Evolutionary conservation across 2,888 invertebrate species (phyloP), one percentile per base, ranked within the genome.

Genomic region (Myathropa florea): DNA sequence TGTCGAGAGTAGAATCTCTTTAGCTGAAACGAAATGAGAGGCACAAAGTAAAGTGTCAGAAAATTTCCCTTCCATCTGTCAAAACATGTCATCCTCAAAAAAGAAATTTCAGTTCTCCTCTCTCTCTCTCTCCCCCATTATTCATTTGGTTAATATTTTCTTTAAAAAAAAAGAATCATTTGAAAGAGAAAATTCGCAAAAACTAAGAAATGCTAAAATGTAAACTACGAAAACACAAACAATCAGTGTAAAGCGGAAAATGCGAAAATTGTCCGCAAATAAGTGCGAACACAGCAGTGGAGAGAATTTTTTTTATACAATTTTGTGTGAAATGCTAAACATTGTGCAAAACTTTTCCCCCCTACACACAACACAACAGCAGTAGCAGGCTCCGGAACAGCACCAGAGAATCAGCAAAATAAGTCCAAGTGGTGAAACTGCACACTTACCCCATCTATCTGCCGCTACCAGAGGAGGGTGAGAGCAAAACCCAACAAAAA

Each of bases 141-240:
- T 83, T 86, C 86, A 86, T 86, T 86, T 86, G 71, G 78, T 86
- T 85, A 81, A 86, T 82, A 86, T 87, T 87, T 87, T 87, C 87
- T 72, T 83, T 80, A 73, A 63, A 80, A 77, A 63, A 80, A 77
- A 72, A 77, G 73, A 73, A 79, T 53, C 57, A 75, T 78, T 82
- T 72, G 2, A 53, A 73, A 71, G 57, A 78, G 71, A 81, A 83
- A 73, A 86, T 67, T 82, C 61, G 83, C 86, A 59, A 79, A 39
- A 60, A 14, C 57, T 53, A 73, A 68, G 23, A 61, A 77, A 77
- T 78, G 60, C 55, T 53, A 73, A 70, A 73, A 86, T 86, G 73
- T 60, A 46, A 76, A 65, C 57, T n/a, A 60, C 18, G 33, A 65
- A n/a, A 78, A 79, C 60, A 75, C 60, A 61, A 79, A 83, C 78